Evolutionary conservation across 2,113 vertebrate species (phyloP).

Genomic region (Donacobius atricapilla): DNA sequence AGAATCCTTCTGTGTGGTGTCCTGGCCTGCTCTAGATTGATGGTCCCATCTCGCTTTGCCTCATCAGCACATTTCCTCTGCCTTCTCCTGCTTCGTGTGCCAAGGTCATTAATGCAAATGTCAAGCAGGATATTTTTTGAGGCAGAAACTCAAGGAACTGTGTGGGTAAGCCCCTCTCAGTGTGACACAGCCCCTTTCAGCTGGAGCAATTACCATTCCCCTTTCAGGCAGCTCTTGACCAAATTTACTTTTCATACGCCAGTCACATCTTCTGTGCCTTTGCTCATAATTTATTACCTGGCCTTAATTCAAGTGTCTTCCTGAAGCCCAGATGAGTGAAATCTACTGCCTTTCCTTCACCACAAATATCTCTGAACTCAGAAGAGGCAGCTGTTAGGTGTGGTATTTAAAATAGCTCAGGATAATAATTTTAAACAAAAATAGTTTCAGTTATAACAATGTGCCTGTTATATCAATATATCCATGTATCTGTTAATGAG

Average conservation of each 20-base stretch:
- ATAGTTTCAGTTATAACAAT: not conserved
- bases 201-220: not conserved
- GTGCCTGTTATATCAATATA: too few species aligned
- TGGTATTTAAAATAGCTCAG: not conserved
- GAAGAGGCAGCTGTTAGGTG: not conserved
- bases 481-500: rapidly evolving
- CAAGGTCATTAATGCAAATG: conserved; percentile 28
- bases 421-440: not conserved
- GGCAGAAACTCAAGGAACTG: not conserved
- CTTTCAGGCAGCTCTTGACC: not conserved
- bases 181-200: not conserved
- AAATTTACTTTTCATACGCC: not conserved
- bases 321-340: not conserved
- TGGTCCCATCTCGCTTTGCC: not conserved
- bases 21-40: not conserved
- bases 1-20: not conserved
- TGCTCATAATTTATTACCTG: not conserved
- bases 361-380: not conserved
- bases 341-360: not conserved
- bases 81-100: not conserved
- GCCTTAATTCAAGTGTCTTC: conserved; percentile 1
- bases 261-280: not conserved
- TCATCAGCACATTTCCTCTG: conserved; percentile 12
- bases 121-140: conserved; percentile 13
- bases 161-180: not conserved